Percentiles rank a stretch among this genome's conserved stretches.
Conservation (phyloP, 1,140 invertebrate species). For the Scylla paramamosain region DNA sequence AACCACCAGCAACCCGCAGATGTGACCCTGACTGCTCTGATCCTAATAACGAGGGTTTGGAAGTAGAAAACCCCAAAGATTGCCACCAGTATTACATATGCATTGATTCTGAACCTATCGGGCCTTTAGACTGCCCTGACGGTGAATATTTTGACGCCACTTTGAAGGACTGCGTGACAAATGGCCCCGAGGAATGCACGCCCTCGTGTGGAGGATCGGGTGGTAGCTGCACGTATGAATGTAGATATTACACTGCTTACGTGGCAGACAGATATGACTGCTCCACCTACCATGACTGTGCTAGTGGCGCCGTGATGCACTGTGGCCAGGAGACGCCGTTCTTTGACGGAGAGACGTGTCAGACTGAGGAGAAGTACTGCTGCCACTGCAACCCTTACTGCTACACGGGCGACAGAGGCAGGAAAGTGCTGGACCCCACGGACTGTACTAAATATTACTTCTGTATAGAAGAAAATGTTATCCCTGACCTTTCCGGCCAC, state of each 20-base stretch:
- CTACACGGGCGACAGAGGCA: background rate
- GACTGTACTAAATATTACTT: background rate
- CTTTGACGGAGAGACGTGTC: constrained; percentile 4
- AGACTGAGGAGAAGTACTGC: background rate
- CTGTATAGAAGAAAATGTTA: background rate
- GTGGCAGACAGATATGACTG: background rate
- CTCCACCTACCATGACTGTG: background rate
- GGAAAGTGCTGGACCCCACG: background rate
- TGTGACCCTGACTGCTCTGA: too few species aligned
- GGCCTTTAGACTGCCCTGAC: too few species aligned
- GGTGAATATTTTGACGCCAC: too few species aligned
- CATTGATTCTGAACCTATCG: too few species aligned
- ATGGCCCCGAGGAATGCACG: background rate
- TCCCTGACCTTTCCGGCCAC: background rate
- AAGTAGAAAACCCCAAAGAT: background rate
- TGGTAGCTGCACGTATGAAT: background rate
- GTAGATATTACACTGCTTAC: background rate
- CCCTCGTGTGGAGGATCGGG: too few species aligned
- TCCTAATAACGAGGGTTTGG: too few species aligned
- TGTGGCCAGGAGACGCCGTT: background rate
- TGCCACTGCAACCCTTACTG: background rate
- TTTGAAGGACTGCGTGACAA: too few species aligned
- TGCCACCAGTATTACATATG: constrained; percentile 1
- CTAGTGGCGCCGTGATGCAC: background rate
- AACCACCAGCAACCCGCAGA: too few species aligned